Percentiles rank a stretch among this genome's conserved stretches.
Conservation (phyloP, 2,797 vertebrate species). For the Darevskia mixta region DNA sequence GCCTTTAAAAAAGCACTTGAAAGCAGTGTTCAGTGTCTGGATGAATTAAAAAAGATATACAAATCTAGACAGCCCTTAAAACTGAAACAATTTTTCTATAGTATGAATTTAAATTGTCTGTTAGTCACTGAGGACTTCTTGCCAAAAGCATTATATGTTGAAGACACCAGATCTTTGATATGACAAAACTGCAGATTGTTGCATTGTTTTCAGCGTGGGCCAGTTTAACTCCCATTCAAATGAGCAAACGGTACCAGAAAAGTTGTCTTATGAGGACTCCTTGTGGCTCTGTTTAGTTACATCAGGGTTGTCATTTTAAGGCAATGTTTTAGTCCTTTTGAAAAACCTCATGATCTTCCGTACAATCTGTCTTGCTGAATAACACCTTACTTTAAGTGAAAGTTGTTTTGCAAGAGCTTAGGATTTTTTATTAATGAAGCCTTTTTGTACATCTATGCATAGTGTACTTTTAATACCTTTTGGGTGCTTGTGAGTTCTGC, state of each 20-base stretch:
- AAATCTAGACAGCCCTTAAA: conserved; percentile 67
- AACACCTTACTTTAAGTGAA: conserved; percentile 20
- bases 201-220: conserved; percentile 43
- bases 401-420: neutral
- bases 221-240: conserved; percentile 47
- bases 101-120: conserved; percentile 53
- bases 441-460: neutral
- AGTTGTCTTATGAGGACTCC: conserved; percentile 65
- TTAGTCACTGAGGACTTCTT: conserved; percentile 43
- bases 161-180: conserved; percentile 34
- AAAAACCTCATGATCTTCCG: neutral
- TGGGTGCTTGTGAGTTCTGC: neutral
- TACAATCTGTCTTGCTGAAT: neutral
- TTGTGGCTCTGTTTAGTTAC: conserved; percentile 67
- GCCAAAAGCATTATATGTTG: conserved; percentile 4
- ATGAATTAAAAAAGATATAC: conserved; percentile 73
- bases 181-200: conserved; percentile 35
- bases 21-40: conserved; percentile 48
- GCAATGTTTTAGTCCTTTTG: neutral
- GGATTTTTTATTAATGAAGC: neutral
- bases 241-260: conserved; percentile 53
- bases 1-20: conserved; percentile 61
- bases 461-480: neutral
- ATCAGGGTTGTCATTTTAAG: conserved; percentile 43
- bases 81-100: conserved; percentile 55